Percentiles rank a stretch among this genome's conserved stretches.
Evolutionary conservation across 2,797 vertebrate genomes (phyloP).

Genomic region (Catharus ustulatus): DNA sequence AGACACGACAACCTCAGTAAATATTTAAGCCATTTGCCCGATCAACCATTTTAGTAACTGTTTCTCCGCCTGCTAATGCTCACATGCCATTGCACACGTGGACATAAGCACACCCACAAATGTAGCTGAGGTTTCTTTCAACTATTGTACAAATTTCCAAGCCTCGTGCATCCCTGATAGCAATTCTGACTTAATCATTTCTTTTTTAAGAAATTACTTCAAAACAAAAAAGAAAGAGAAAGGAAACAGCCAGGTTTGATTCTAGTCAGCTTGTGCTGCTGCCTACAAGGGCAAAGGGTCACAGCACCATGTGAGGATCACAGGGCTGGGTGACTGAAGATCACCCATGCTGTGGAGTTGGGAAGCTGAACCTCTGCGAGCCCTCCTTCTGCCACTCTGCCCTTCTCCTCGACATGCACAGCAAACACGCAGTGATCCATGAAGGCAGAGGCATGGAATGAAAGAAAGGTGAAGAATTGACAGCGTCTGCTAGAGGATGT

Average conservation of each 20-base stretch:
- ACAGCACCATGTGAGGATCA: slow-evolving; percentile 20
- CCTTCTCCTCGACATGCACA: slow-evolving; percentile 60
- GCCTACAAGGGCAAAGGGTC: slow-evolving; percentile 12
- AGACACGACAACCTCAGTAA: slow-evolving; percentile 56
- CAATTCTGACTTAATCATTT: neutral
- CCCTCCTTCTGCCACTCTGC: slow-evolving; percentile 68
- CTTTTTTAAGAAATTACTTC: neutral
- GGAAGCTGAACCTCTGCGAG: slow-evolving; percentile 40
- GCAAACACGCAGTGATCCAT: slow-evolving; percentile 64
- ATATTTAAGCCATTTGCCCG: slow-evolving; percentile 64
- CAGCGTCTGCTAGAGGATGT: slow-evolving; percentile 70
- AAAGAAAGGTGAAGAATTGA: slow-evolving; percentile 72
- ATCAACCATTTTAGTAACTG: slow-evolving; percentile 50
- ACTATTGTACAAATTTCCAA: neutral
- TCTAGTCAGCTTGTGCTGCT: slow-evolving; percentile 49
- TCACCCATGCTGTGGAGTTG: slow-evolving; percentile 35
- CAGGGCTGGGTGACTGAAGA: slow-evolving; percentile 46
- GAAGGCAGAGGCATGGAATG: slow-evolving; percentile 63
- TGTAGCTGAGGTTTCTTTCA: neutral
- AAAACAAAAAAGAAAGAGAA: neutral
- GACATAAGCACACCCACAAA: neutral
- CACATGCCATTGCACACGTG: neutral
- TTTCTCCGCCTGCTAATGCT: neutral
- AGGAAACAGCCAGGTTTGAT: neutral
- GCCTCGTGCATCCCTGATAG: neutral